These are phyloP conservation scores for Psococerastis gibbosa DNA, from an alignment of 2,888 invertebrate species.

Conservation along the genomic window DNA sequence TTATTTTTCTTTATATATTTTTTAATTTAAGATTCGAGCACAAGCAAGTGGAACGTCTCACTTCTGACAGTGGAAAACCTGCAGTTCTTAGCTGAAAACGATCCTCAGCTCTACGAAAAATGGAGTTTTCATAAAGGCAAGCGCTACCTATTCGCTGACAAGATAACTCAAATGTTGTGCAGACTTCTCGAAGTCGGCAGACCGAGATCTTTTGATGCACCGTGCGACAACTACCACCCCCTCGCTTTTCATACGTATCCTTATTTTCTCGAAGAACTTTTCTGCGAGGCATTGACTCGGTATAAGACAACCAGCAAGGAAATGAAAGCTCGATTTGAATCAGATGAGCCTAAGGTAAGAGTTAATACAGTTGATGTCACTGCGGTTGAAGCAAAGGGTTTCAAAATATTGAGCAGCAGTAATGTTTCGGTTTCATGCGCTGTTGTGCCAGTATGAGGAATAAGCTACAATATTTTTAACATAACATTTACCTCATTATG, in stretches of 20 bases:
- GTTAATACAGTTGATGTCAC: no score
- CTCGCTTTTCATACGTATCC: background rate
- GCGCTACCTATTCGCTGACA: background rate
- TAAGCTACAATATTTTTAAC: no score
- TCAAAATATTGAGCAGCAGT: no score
- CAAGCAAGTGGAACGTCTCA: no score
- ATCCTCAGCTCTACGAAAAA: background rate
- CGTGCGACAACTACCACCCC: background rate
- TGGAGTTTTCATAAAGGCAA: background rate
- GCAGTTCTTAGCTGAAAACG: background rate
- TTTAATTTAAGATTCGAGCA: no score
- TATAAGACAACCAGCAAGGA: slow-evolving; percentile 14
- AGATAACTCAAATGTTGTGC: background rate
- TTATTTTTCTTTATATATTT: no score
- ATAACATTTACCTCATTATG: no score
- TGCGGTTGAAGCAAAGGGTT: no score
- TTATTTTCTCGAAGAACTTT: slow-evolving; percentile 14
- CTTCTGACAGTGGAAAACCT: background rate
- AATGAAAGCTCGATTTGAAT: slow-evolving; percentile 13
- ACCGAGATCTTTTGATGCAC: background rate
- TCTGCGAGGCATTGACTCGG: slow-evolving; percentile 13
- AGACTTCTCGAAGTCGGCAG: background rate
- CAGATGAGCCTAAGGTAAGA: slow-evolving; percentile 15
- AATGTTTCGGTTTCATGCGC: no score
- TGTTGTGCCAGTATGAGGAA: no score